Conservation (phyloP, 2,888 invertebrate genomes). For the Anodontia alba region DNA sequence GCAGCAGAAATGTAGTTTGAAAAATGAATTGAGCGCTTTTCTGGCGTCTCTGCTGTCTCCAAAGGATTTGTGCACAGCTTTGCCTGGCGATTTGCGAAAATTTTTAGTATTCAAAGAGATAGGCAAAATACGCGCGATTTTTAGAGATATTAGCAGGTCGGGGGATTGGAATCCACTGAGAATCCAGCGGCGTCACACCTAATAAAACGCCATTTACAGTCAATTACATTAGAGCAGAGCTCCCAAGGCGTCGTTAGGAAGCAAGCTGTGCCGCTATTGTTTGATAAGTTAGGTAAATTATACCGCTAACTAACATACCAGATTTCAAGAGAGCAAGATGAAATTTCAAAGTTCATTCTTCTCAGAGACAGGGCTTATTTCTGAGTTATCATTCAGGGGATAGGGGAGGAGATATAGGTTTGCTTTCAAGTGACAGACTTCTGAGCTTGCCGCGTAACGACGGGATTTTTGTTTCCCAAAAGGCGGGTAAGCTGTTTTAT, state of each 20-base stretch:
- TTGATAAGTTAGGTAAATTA: background rate
- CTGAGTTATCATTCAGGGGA: slow-evolving; percentile 18
- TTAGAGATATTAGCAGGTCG: no score
- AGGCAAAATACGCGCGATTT: no score
- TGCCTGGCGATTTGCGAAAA: slow-evolving; percentile 1
- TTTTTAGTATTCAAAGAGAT: slow-evolving; percentile 11
- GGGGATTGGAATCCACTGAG: no score
- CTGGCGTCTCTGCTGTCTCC: background rate
- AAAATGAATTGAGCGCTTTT: slow-evolving; percentile 8
- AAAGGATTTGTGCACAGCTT: background rate
- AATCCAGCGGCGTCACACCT: no score
- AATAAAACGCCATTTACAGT: no score
- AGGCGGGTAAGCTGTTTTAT: background rate
- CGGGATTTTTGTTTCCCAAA: slow-evolving; percentile 20
- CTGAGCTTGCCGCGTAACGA: background rate
- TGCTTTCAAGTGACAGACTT: background rate
- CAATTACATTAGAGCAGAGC: no score
- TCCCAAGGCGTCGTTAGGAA: no score
- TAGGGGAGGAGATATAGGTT: slow-evolving; percentile 4
- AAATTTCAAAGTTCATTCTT: no score
- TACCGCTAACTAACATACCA: no score
- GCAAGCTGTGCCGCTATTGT: no score
- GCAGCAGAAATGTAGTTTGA: slow-evolving; percentile 17
- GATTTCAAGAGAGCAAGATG: no score
- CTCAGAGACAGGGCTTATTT: slow-evolving; percentile 15